These are phyloP conservation scores for Holotrichia oblita DNA, from an alignment of 1,140 invertebrate genomes.

Conservation along the genomic window DNA sequence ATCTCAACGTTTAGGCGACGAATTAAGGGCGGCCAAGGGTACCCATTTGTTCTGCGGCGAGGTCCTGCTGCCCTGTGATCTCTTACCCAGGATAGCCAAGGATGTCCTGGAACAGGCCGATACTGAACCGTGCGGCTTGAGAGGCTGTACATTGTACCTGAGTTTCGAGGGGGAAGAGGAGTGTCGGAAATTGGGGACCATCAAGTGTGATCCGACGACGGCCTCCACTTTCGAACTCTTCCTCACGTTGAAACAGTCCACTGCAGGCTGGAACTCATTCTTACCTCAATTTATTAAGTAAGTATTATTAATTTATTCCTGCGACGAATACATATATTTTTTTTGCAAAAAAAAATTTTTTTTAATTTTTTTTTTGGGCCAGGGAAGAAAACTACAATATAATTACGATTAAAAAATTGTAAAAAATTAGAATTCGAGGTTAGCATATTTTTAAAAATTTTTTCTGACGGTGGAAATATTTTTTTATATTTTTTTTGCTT, in stretches of 20 bases:
- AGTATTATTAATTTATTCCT: constrained; percentile 60
- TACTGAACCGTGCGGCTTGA: constrained; percentile 84
- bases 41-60: constrained; percentile 81
- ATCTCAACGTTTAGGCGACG: constrained; percentile 76
- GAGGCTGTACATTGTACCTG: constrained; percentile 79
- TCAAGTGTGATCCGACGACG: constrained; percentile 83
- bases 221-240: constrained; percentile 87
- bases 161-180: constrained; percentile 75
- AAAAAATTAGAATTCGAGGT: no score
- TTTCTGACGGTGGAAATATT: no score
- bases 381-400: no score
- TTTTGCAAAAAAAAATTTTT: neutral
- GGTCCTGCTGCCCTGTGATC: constrained; percentile 80
- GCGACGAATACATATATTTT: neutral
- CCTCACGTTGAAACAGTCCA: constrained; percentile 82
- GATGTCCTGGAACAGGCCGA: constrained; percentile 83
- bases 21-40: constrained; percentile 79
- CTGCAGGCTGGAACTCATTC: constrained; percentile 81
- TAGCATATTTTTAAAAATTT: no score
- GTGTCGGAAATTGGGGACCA: constrained; percentile 68
- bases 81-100: constrained; percentile 76
- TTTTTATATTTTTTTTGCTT: no score
- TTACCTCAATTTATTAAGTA: constrained; percentile 86
- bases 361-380: neutral
- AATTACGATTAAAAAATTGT: no score